Percentiles rank a stretch among this genome's conserved stretches.
These are phyloP conservation scores for Aphaenogaster floridana DNA, from an alignment of 1,140 invertebrate species.

Conservation along the genomic window DNA sequence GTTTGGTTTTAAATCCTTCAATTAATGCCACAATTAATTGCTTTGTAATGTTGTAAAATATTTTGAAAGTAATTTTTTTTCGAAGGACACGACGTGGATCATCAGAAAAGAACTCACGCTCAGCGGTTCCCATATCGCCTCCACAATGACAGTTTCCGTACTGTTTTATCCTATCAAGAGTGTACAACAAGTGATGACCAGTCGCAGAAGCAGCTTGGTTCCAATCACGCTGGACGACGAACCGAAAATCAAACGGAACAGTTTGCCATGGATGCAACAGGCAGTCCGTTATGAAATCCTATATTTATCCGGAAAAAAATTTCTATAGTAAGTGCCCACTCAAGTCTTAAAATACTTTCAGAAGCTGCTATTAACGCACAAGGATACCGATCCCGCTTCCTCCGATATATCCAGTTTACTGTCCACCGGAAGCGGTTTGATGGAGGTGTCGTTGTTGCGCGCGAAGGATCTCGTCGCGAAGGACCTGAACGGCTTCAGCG, in stretches of 20 bases:
- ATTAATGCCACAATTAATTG: background rate
- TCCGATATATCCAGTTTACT: constrained; percentile 84
- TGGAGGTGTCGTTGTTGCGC: constrained; percentile 84
- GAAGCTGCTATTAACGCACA: constrained; percentile 82
- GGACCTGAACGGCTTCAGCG: constrained; percentile 87
- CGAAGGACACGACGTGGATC: constrained; percentile 78
- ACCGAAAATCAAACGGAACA: constrained; percentile 82
- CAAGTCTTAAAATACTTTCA: constrained; percentile 61
- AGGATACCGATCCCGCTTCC: constrained; percentile 79
- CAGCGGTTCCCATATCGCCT: constrained; percentile 80
- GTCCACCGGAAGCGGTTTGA: constrained; percentile 83
- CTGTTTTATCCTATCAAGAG: constrained; percentile 86
- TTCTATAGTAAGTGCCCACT: background rate
- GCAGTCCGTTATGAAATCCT: constrained; percentile 78
- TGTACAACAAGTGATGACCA: constrained; percentile 76
- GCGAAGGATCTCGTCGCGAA: constrained; percentile 85
- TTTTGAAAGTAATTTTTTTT: constrained; percentile 28
- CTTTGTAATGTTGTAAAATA: background rate
- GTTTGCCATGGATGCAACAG: constrained; percentile 85
- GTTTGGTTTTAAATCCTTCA: background rate
- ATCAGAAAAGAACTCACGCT: constrained; percentile 80
- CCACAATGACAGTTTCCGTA: constrained; percentile 87
- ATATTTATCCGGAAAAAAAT: constrained; percentile 9
- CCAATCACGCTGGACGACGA: constrained; percentile 74
- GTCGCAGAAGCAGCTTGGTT: constrained; percentile 76